These are phyloP conservation scores for Rhodophaea formosa DNA, from an alignment of 2,888 invertebrate genomes.

Conservation along the genomic window DNA sequence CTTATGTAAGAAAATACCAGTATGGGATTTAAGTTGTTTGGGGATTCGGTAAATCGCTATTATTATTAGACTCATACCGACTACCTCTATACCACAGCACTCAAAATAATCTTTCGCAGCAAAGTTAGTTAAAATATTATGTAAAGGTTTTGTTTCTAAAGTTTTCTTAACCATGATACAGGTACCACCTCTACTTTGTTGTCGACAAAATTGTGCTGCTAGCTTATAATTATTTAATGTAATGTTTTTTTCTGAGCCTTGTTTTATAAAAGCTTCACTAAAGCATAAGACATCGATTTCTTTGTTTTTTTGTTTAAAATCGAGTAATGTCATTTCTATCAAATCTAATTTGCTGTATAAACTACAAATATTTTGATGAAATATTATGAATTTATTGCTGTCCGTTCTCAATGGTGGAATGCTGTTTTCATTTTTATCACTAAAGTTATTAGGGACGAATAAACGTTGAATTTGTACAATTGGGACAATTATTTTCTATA, in stretches of 20 bases:
- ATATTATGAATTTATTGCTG: no score
- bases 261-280: conserved; percentile 1
- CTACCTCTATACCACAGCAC: neutral
- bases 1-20: neutral
- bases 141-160: neutral
- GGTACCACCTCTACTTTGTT: neutral
- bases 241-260: neutral
- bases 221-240: neutral
- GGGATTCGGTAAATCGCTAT: neutral
- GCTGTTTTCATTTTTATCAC: no score
- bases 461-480: no score
- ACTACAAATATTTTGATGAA: no score
- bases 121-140: neutral
- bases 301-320: neutral
- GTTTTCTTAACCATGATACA: conserved; percentile 1
- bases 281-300: neutral
- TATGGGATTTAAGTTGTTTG: neutral
- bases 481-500: no score
- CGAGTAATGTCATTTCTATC: neutral
- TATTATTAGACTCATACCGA: neutral
- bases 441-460: no score
- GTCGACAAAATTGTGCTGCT: neutral
- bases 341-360: no score
- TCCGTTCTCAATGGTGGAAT: no score
- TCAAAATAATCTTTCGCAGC: conserved; percentile 3